Evolutionary conservation across 2,888 invertebrate species (phyloP).

Genomic region (Clusia tigrina): DNA sequence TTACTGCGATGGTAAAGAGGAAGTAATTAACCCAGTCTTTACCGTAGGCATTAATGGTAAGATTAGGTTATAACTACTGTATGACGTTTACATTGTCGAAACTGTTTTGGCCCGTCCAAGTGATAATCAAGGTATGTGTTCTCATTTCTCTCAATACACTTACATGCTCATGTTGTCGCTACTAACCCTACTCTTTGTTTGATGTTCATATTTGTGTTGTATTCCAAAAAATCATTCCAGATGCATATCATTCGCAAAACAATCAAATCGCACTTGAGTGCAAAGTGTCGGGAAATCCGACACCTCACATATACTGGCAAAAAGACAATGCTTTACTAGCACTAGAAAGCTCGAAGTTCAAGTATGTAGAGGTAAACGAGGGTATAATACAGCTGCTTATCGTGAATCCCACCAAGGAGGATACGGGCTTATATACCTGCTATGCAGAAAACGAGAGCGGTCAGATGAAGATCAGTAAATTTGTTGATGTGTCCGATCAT

Average conservation of each 20-base stretch:
- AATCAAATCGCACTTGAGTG: constrained; percentile 81
- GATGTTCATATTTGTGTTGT: constrained; percentile 27
- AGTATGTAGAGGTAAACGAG: constrained; percentile 71
- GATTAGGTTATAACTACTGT: constrained; percentile 32
- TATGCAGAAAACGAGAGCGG: constrained; percentile 77
- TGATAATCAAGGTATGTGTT: constrained; percentile 32
- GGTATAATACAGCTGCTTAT: constrained; percentile 77
- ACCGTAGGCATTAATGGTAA: constrained; percentile 78
- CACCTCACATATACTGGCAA: constrained; percentile 71
- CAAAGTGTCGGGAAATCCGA: constrained; percentile 76
- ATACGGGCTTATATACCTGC: constrained; percentile 80
- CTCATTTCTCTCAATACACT: not conserved
- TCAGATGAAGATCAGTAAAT: constrained; percentile 60
- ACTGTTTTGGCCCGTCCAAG: constrained; percentile 30
- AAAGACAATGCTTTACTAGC: constrained; percentile 75
- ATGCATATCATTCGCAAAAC: constrained; percentile 74
- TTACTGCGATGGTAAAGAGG: constrained; percentile 62
- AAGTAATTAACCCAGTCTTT: constrained; percentile 76
- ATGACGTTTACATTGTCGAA: constrained; percentile 6
- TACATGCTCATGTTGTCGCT: not conserved
- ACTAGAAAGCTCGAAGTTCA: constrained; percentile 68
- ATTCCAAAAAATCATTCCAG: constrained; percentile 59
- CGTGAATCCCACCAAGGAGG: constrained; percentile 69
- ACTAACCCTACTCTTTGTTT: constrained; percentile 30
- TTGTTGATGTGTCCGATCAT: constrained; percentile 58